These are phyloP conservation scores for Apogon hyalosoma DNA, from an alignment of 2,797 vertebrate species.

Conservation along the genomic window DNA sequence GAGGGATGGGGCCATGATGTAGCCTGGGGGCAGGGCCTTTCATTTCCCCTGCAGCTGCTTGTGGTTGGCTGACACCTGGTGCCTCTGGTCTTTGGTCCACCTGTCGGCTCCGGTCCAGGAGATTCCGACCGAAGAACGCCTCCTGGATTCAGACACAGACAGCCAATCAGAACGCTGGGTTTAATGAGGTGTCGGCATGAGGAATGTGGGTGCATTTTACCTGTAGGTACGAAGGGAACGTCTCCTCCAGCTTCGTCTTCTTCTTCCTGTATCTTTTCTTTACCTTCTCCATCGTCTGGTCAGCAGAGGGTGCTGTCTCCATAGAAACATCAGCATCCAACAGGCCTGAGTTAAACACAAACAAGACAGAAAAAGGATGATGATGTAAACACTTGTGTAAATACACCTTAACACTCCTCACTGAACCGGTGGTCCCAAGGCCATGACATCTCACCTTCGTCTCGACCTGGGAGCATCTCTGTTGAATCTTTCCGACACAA, in stretches of 20 bases:
- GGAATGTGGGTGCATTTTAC: conserved; percentile 66
- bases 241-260: conserved; percentile 97
- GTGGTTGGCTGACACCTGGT: conserved; percentile 66
- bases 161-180: conserved; percentile 23
- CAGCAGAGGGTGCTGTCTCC: conserved; percentile 81
- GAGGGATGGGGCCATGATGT: conserved; percentile 82
- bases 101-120: conserved; percentile 90
- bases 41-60: conserved; percentile 61
- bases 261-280: conserved; percentile 97
- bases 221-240: conserved; percentile 95
- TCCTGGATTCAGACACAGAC: conserved; percentile 85
- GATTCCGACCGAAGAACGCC: conserved; percentile 95
- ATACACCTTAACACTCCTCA: no score
- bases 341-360: conserved; percentile 51
- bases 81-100: conserved; percentile 80
- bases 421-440: no score
- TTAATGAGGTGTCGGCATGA: conserved; percentile 4
- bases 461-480: conserved; percentile 79
- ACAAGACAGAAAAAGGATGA: no score
- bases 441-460: conserved; percentile 84
- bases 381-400: background rate
- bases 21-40: conserved; percentile 75
- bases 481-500: conserved; percentile 56
- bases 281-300: conserved; percentile 89
- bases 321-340: conserved; percentile 84